Conservation (phyloP, 2,888 invertebrate species). For the Galeopsomyia nigrocyanea region DNA sequence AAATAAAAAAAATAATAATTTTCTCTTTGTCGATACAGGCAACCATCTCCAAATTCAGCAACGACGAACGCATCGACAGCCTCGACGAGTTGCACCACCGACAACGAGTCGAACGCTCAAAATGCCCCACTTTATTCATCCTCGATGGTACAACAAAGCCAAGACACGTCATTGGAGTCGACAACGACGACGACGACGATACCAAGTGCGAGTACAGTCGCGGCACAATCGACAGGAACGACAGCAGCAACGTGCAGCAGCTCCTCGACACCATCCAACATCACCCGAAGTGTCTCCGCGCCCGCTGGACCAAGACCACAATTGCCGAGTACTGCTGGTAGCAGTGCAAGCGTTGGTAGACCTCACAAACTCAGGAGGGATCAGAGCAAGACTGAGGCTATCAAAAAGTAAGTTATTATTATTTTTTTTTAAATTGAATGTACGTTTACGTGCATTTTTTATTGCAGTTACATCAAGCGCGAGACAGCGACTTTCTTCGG, state of each 20-base stretch:
- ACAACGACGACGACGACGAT: conserved; percentile 53
- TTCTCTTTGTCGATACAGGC: conserved; percentile 58
- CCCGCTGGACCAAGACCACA: conserved; percentile 65
- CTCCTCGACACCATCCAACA: conserved; percentile 50
- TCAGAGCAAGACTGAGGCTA: conserved; percentile 65
- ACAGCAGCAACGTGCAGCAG: conserved; percentile 42
- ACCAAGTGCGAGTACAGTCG: conserved; percentile 32
- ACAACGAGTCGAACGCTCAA: conserved; percentile 51
- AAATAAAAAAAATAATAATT: background rate
- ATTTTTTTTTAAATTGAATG: background rate
- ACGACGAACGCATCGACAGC: conserved; percentile 65
- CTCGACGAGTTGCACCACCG: conserved; percentile 56
- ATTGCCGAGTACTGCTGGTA: conserved; percentile 51
- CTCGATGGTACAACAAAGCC: conserved; percentile 4
- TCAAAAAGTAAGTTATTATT: conserved; percentile 64
- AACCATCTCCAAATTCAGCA: conserved; percentile 68
- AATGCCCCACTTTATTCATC: conserved; percentile 38
- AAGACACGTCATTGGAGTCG: conserved; percentile 51
- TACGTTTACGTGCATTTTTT: background rate
- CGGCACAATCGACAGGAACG: conserved; percentile 43
- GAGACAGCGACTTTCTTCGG: conserved; percentile 90
- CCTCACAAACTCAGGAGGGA: conserved; percentile 69
- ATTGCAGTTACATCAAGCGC: conserved; percentile 77
- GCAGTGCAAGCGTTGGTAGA: background rate
- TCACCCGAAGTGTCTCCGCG: conserved; percentile 62